Evolutionary conservation across 2,113 vertebrate genomes (phyloP), one percentile per base, ranked within the genome.

Genomic region (Odocoileus virginianus): DNA sequence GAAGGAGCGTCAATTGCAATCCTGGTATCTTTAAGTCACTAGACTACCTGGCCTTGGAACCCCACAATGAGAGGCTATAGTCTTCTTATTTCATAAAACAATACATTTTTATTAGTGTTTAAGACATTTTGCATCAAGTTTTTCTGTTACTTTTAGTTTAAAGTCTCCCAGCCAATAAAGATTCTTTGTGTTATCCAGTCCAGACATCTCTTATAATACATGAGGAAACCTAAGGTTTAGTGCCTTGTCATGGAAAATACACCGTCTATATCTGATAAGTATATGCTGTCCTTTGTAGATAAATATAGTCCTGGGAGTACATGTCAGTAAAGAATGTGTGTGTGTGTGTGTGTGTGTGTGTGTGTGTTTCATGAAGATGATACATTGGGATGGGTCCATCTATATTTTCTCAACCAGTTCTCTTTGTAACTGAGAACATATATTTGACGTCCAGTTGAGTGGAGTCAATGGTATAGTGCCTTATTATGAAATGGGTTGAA

Each of bases 91-190:
- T 50, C 47, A 6, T 17, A 82, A 4, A 10, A 61, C 45, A n/a
- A 25, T 12, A 11, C 9, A 45, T 94, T 95, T 95, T 91, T n/a
- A 92, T 88, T 78, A 92, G n/a, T 83, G 30, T 82, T 95, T 84
- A 96, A 94, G 27, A 36, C 10, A 64, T 58, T 30, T 78, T 86
- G 50, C 76, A 36, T 95, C 30, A 36, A 4, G 1, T 55, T 92
- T 93, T 93, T 86, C 30, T 94, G 16, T 79, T 92, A 74, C 23
- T 92, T 90, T 91, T 78, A 76, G 6, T 9, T 86, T 33, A 81
- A 96, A 96, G 27, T 19, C 25, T 57, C 47, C 89, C 93, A 43
- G 30, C 4, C 57, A 52, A 89, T 61, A 88, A 87, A 97, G 12
- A 94, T 40, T 23, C 14, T 61, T 91, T 58, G 25, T 60, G 14